A percentile compares a stretch with the other conserved stretches of the same genome.
phyloP scores from a whole-genome alignment of 92 coral and sea anemone genomes.

The Phenganax marumi region DNA sequence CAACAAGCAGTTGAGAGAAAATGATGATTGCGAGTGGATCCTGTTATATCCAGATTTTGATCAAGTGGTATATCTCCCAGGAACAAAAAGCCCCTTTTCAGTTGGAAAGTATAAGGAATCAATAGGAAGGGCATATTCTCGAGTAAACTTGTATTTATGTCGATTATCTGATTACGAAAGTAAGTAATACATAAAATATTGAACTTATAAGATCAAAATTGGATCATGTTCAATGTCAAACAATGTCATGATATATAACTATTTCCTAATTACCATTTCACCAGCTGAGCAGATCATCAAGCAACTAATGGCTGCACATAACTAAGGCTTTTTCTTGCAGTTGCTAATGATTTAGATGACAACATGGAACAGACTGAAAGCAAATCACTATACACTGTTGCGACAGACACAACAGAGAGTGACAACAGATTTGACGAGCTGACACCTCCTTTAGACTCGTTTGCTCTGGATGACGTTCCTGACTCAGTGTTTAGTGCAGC shows the following conservation, averaged over 20 bases:
- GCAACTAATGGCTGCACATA: too few species aligned
- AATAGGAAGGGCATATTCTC: constrained; percentile 51
- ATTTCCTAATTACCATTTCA: too few species aligned
- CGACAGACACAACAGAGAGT: too few species aligned
- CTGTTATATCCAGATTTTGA: constrained; percentile 45
- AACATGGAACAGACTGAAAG: too few species aligned
- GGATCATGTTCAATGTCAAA: neutral
- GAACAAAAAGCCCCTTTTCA: constrained; percentile 33
- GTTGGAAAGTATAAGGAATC: constrained; percentile 45
- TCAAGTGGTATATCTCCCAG: constrained; percentile 34
- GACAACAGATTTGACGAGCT: too few species aligned
- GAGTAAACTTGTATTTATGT: constrained; percentile 48
- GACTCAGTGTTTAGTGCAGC: too few species aligned
- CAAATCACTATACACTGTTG: too few species aligned
- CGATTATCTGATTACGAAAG: constrained; percentile 44
- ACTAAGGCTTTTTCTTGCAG: neutral
- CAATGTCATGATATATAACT: neutral
- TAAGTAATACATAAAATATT: neutral
- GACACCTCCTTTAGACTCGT: too few species aligned
- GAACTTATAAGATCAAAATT: neutral
- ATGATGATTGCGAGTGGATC: constrained; percentile 37
- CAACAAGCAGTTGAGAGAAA: constrained; percentile 35
- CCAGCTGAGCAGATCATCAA: too few species aligned
- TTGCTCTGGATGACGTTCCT: too few species aligned
- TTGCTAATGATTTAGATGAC: neutral